Evolutionary conservation across 1,140 invertebrate species (phyloP), one percentile per base, ranked within the genome.

Genomic region (Acyrthosiphon pisum): DNA sequence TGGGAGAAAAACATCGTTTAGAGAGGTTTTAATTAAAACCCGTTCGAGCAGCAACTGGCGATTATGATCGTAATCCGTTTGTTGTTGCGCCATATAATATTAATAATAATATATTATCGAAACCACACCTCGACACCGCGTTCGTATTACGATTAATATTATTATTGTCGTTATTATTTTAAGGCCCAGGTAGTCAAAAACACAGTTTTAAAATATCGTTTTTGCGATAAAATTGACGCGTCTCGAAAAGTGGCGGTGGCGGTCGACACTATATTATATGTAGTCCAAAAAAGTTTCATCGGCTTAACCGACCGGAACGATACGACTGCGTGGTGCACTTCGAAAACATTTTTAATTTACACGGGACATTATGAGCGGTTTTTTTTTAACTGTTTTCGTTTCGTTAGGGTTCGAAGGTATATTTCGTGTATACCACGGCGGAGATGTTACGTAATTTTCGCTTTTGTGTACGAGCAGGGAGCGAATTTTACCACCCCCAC

Each of bases 61-160:
- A 93, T 84, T 93, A 93, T 93, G n/a, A 93, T 90, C 76, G 91
- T 93, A 93, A 93, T 93, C 91, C 91, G 81, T 93, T 93, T 93
- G 91, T 93, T 37, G 91, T 90, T 26, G n/a, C 30, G 18, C 14
- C 20, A 68, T 68, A 88, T 53, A 87, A 41, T 87, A 60, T 30
- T 60, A 48, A 22, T 50, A 23, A 53, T 53, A 68, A 44, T 90
- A 88, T 88, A 90, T 90, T 60, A 90, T 90, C 53, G 89, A 60
- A 90, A 90, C 68, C 89, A 44, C 35, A 41, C 50, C 37, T 37
- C 37, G 88, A 0, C 35, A 6, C 11, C 0, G 37, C 44, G 46
- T 76, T 91, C 41, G 3, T 53, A 53, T 46, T 91, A 46, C 22
- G 53, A 91, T 91, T 76, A 91, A 48, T 91, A 91, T 76, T 91